Percentiles rank a stretch among this genome's conserved stretches.
These are phyloP conservation scores for Ceratina calcarata DNA, from an alignment of 1,140 invertebrate species.

Conservation along the genomic window DNA sequence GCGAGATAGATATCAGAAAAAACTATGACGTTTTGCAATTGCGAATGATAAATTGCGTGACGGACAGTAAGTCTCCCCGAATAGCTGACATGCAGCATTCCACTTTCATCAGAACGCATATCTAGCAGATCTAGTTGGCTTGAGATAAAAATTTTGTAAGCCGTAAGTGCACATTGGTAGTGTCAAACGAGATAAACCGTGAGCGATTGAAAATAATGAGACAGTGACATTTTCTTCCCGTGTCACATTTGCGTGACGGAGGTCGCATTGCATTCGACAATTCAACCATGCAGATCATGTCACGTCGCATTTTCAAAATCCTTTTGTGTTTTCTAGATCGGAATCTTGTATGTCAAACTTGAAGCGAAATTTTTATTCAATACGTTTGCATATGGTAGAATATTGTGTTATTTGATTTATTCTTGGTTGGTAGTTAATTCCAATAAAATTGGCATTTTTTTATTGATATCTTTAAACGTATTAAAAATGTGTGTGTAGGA, in stretches of 20 bases:
- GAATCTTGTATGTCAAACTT: too few relatives aligned
- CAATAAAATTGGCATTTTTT: too few relatives aligned
- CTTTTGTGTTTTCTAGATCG: too few relatives aligned
- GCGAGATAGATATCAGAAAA: not conserved
- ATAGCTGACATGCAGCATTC: not conserved
- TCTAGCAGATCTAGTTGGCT: not conserved
- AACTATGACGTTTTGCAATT: not conserved
- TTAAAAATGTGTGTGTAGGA: too few relatives aligned
- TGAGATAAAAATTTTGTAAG: not conserved
- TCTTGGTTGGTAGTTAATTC: too few relatives aligned
- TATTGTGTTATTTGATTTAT: too few relatives aligned
- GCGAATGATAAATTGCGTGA: not conserved
- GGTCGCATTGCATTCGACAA: not conserved
- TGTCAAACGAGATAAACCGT: not conserved
- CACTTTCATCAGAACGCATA: not conserved
- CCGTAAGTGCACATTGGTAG: too few relatives aligned
- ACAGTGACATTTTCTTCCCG: not conserved
- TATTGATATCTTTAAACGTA: too few relatives aligned
- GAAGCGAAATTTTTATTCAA: too few relatives aligned
- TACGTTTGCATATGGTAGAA: too few relatives aligned
- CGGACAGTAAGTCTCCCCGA: not conserved
- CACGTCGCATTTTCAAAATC: too few relatives aligned
- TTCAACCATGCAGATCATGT: not conserved
- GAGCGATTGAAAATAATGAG: not conserved
- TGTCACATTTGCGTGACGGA: conserved; percentile 6